Conservation (phyloP, 2,113 vertebrate genomes). For the Progne subis region DNA sequence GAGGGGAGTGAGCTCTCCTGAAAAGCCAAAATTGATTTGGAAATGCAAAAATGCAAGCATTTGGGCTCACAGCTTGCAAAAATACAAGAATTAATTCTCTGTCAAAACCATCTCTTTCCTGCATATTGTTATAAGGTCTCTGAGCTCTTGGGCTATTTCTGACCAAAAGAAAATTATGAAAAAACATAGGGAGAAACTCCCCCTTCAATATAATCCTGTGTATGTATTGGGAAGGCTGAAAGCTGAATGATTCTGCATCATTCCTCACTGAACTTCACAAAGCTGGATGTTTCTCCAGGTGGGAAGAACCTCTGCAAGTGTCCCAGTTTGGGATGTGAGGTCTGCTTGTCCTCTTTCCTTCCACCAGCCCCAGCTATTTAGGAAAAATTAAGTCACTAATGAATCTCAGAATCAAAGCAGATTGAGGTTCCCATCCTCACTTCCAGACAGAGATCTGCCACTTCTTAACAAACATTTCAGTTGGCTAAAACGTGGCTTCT, state of each 20-base stretch:
- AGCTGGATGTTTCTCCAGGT: background rate
- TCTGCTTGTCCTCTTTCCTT: background rate
- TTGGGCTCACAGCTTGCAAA: background rate
- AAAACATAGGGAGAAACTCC: background rate
- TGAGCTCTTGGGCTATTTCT: background rate
- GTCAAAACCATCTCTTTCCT: background rate
- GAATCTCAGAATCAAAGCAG: background rate
- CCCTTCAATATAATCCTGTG: background rate
- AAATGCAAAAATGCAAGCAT: background rate
- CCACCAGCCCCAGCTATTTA: background rate
- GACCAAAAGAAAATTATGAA: background rate
- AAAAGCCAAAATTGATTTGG: background rate
- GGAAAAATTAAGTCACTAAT: background rate
- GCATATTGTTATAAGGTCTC: background rate
- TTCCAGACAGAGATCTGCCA: background rate
- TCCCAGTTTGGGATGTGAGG: fast-evolving
- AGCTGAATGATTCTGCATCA: background rate
- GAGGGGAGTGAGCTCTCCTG: fast-evolving
- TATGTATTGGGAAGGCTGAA: background rate
- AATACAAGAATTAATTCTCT: background rate
- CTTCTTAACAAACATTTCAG: background rate
- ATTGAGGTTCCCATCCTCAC: background rate
- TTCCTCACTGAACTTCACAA: background rate
- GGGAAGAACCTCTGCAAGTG: background rate
- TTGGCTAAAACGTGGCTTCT: background rate